Base-by-base conservation (phyloP, 2,888 invertebrate genomes). In the Dichetophora obliterata region DNA sequence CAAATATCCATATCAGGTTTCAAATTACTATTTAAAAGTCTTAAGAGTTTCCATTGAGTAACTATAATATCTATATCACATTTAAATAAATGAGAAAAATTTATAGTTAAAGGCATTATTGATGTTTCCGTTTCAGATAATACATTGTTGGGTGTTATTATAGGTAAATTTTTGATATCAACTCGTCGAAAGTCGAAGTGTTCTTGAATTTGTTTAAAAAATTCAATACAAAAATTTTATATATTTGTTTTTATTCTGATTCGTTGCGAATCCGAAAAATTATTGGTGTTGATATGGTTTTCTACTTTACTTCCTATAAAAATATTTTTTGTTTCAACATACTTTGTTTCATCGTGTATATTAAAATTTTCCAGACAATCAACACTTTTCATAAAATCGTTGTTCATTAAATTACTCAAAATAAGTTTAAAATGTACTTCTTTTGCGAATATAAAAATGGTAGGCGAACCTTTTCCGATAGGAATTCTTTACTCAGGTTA, bases 381-480 rank as follows among this genome's bases (percentile, higher is more conserved):
- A 16, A 54, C 14, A 22, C 22, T 54, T 54, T 54, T 14, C 22
- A 8, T 34, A 37, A 37, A 37, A 8, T 37, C 6, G 37, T 37
- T 75, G 19, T 75, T 31, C 31, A 31, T 31, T 4, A 31, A 31
- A 31, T 31, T 3, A 31, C 31, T 76, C 24, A 78, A 74, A 69
- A 79, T 65, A 34, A 80, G 72, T 71, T 80, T 80, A 48, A 79
- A 77, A 66, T 75, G 73, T 31, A n/a, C 59, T 78, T 79, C 76
- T 57, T 48, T 24, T 76, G 66, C 8, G 19, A 34, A 54, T 78
- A 78, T 19, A 81, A 3, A 52, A 75, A 78, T 16, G 79, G 79
- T 54, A 80, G 71, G 19, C 78, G 75, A 24, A 61, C 63, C 11
- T 63, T 77, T 52, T 79, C 78, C 5, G 79, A 79, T 63, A 78